Conservation (phyloP, 2,113 vertebrate species). For the Microtus oregoni region DNA sequence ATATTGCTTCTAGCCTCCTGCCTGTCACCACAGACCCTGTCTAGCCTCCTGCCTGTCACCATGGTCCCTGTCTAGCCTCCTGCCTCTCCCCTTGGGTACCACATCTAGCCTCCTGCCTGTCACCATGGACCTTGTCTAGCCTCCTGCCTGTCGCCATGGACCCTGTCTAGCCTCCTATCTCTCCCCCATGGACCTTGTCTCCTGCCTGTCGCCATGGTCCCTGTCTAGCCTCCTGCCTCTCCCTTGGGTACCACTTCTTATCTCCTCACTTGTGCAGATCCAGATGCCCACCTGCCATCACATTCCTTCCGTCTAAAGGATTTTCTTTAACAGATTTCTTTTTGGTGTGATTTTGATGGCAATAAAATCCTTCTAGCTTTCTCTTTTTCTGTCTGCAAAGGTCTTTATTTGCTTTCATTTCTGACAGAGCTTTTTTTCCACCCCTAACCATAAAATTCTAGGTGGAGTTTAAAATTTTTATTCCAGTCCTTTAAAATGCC, state of each 20-base stretch:
- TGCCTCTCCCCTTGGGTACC: too few relatives aligned
- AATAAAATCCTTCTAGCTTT: neutral
- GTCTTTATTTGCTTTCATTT: slow-evolving; percentile 18
- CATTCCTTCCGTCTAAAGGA: neutral
- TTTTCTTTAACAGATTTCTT: slow-evolving; percentile 21
- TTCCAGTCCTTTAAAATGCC: neutral
- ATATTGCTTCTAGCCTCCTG: neutral
- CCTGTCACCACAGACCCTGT: neutral
- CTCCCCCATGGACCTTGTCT: neutral
- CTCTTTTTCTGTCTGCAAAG: neutral
- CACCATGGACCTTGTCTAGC: neutral
- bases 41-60: neutral
- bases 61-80: neutral
- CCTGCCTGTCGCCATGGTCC: too few relatives aligned
- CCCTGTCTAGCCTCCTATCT: too few relatives aligned
- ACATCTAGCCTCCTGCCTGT: neutral
- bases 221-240: neutral
- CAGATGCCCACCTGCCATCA: slow-evolving; percentile 5
- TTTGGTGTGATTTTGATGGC: neutral
- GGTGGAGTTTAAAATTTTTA: neutral
- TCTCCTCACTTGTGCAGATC: neutral
- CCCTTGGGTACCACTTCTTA: neutral
- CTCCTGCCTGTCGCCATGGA: neutral
- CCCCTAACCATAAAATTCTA: neutral
- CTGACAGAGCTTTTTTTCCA: neutral